phyloP scores from a whole-genome alignment of 2,797 vertebrate species.

The Pseudochaenichthys georgianus region DNA sequence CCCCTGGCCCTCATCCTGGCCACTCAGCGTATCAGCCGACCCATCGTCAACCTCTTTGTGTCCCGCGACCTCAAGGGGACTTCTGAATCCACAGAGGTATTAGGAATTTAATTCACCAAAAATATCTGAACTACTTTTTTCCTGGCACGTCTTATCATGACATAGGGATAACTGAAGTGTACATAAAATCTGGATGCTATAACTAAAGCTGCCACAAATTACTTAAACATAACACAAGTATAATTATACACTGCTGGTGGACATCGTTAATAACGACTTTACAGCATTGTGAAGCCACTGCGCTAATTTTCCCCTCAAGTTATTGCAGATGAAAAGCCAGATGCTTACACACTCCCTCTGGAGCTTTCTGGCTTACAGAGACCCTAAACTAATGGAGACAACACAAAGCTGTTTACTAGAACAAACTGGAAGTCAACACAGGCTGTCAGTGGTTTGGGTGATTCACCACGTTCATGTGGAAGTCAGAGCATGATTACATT shows the following conservation, averaged over 20 bases:
- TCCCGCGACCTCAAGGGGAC: constrained; percentile 96
- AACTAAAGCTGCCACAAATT: neutral
- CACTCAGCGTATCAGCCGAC: constrained; percentile 96
- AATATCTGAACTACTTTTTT: neutral
- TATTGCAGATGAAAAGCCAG: constrained; percentile 59
- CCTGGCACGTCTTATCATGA: neutral
- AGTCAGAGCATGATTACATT: constrained; percentile 61
- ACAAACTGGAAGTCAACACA: constrained; percentile 76
- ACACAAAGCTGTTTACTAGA: constrained; percentile 80
- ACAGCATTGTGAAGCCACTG: constrained; percentile 23
- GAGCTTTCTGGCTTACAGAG: constrained; percentile 73
- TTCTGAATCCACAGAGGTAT: constrained; percentile 91
- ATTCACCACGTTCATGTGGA: constrained; percentile 71
- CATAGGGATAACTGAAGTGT: neutral
- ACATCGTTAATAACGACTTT: constrained; percentile 21
- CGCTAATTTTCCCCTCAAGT: constrained; percentile 55
- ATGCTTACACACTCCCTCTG: constrained; percentile 70
- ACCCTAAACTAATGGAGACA: constrained; percentile 69
- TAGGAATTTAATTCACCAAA: neutral
- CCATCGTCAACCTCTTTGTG: constrained; percentile 99
- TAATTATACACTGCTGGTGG: neutral
- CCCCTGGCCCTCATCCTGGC: constrained; percentile 97
- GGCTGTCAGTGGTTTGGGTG: constrained; percentile 75
- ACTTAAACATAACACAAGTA: neutral
- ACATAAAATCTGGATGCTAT: neutral